These are phyloP conservation scores for Plebejus anna DNA, from an alignment of 2,888 invertebrate species.

Conservation along the genomic window DNA sequence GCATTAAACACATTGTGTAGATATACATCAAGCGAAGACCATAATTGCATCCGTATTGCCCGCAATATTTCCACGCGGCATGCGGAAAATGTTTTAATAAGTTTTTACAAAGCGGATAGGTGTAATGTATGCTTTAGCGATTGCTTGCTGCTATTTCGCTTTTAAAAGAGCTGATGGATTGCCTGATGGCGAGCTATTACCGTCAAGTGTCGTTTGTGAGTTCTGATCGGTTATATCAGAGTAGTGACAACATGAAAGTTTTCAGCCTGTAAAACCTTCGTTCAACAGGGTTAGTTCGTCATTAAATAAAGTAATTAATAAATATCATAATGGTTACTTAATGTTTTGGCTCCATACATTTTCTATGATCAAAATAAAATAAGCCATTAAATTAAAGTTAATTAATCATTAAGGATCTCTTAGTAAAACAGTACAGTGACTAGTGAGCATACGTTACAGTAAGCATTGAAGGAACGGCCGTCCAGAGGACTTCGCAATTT, in stretches of 20 bases:
- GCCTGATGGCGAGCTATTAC: neutral
- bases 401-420: too few species aligned
- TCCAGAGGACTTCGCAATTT: too few species aligned
- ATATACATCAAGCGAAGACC: too few species aligned
- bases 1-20: neutral
- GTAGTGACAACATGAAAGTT: neutral
- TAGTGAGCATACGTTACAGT: too few species aligned
- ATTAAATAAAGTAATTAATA: neutral
- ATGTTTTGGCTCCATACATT: neutral
- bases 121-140: constrained; percentile 1
- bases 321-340: neutral
- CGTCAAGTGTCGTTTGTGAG: neutral
- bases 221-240: neutral
- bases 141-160: neutral
- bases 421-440: too few species aligned
- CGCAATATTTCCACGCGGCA: neutral
- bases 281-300: neutral
- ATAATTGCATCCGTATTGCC: neutral
- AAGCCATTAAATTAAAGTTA: too few species aligned
- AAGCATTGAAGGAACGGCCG: too few species aligned
- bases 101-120: constrained; percentile 10
- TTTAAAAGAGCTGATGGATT: neutral
- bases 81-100: constrained; percentile 4
- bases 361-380: too few species aligned
- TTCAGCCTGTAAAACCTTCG: neutral